Evolutionary conservation across 2,113 vertebrate genomes (phyloP).

Genomic region (Zootoca vivipara): DNA sequence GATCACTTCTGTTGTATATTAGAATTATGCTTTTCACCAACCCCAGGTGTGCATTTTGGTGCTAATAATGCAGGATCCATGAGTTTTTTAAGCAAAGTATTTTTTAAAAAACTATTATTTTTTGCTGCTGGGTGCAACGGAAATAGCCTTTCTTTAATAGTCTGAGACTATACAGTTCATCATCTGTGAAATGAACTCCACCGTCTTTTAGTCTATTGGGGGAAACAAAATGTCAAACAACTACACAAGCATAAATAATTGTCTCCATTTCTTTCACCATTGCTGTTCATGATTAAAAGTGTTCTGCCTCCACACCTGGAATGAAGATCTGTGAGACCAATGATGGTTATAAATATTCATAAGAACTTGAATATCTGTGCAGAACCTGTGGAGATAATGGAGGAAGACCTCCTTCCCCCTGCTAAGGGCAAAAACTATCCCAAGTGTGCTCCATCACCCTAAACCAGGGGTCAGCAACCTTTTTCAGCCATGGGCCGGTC

Average conservation of each 20-base stretch:
- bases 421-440: too few species aligned
- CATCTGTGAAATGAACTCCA: conserved; percentile 63
- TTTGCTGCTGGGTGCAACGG: conserved; percentile 14
- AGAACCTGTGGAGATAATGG: too few species aligned
- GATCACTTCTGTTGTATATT: rapidly evolving
- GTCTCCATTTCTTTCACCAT: conserved; percentile 43
- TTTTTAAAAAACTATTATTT: background rate
- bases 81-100: conserved; percentile 28
- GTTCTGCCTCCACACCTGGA: conserved; percentile 11
- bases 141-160: conserved; percentile 8
- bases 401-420: too few species aligned
- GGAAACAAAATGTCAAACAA: conserved; percentile 57
- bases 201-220: conserved; percentile 56
- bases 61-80: conserved; percentile 24
- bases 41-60: conserved; percentile 27
- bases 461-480: too few species aligned
- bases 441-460: too few species aligned
- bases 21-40: background rate
- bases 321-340: background rate
- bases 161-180: conserved; percentile 41
- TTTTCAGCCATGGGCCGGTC: too few species aligned
- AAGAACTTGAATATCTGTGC: too few species aligned
- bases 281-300: conserved; percentile 56
- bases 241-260: conserved; percentile 55
- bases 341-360: background rate